Evolutionary conservation across 2,113 vertebrate species (phyloP).

Genomic region (Bubalus kerabau): DNA sequence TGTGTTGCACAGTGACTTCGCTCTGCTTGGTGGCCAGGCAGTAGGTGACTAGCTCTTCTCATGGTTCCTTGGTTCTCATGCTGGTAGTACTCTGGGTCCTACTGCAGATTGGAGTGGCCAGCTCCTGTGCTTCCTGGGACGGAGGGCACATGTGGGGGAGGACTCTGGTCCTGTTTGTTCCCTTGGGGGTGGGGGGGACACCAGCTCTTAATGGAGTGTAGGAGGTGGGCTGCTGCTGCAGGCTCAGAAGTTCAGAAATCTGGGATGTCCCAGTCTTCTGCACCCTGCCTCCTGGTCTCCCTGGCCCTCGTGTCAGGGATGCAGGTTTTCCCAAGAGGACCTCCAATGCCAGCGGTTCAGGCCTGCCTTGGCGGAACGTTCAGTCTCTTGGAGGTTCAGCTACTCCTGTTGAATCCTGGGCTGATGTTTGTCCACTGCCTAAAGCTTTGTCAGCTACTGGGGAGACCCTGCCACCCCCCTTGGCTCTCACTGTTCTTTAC

Average conservation of each 20-base stretch:
- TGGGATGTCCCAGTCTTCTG: background rate
- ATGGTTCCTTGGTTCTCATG: background rate
- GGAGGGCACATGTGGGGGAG: background rate
- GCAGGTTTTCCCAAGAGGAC: background rate
- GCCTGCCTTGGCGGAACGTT: background rate
- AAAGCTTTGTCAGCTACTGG: background rate
- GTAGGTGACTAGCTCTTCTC: background rate
- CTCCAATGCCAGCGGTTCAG: fast-evolving
- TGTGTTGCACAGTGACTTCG: background rate
- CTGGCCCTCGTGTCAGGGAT: background rate
- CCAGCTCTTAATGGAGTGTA: background rate
- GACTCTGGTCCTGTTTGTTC: background rate
- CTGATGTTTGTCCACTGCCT: background rate
- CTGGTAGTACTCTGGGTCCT: background rate
- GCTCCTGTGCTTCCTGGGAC: background rate
- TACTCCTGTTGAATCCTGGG: background rate
- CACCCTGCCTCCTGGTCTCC: background rate
- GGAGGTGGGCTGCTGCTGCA: background rate
- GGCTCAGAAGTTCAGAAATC: background rate
- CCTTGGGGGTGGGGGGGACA: fast-evolving
- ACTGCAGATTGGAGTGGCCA: background rate
- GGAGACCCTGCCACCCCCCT: background rate
- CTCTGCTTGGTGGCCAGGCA: background rate
- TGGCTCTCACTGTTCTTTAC: background rate
- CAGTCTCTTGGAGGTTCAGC: background rate